These are phyloP conservation scores for Anas bahamensis DNA, from an alignment of 2,797 vertebrate species.

Conservation along the genomic window DNA sequence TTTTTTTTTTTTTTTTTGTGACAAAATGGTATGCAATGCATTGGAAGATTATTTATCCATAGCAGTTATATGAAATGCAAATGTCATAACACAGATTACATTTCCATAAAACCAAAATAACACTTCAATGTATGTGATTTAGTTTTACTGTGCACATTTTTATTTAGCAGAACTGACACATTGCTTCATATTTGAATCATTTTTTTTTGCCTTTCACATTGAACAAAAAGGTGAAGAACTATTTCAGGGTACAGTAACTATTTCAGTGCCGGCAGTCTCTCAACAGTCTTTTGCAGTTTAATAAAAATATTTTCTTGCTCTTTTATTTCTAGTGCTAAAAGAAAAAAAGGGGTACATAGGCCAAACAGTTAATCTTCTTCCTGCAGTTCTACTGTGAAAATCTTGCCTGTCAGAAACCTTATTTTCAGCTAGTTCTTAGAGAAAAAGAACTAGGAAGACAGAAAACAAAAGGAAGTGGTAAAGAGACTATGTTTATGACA, in stretches of 20 bases:
- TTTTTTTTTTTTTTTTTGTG: background rate
- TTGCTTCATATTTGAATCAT: slow-evolving; percentile 61
- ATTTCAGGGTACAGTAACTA: slow-evolving; percentile 28
- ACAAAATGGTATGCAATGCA: slow-evolving; percentile 67
- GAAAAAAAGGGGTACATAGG: background rate
- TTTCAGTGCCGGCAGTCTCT: slow-evolving; percentile 9
- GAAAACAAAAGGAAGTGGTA: background rate
- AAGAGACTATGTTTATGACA: background rate
- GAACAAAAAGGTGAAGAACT: slow-evolving; percentile 64
- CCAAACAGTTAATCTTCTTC: background rate
- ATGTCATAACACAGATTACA: slow-evolving; percentile 76
- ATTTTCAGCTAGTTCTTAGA: background rate
- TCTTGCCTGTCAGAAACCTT: background rate
- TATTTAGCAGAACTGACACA: slow-evolving; percentile 72
- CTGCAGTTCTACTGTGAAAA: background rate
- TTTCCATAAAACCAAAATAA: slow-evolving; percentile 77
- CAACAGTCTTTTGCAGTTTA: background rate
- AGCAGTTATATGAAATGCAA: slow-evolving; percentile 77
- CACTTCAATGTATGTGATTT: slow-evolving; percentile 76
- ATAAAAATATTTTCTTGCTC: background rate
- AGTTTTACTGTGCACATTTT: slow-evolving; percentile 73
- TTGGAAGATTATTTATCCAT: slow-evolving; percentile 70
- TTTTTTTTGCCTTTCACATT: slow-evolving; percentile 57
- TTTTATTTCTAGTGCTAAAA: background rate
- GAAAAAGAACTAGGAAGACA: background rate